Conservation (phyloP, 2,113 vertebrate genomes). For the Rafetus swinhoei region DNA sequence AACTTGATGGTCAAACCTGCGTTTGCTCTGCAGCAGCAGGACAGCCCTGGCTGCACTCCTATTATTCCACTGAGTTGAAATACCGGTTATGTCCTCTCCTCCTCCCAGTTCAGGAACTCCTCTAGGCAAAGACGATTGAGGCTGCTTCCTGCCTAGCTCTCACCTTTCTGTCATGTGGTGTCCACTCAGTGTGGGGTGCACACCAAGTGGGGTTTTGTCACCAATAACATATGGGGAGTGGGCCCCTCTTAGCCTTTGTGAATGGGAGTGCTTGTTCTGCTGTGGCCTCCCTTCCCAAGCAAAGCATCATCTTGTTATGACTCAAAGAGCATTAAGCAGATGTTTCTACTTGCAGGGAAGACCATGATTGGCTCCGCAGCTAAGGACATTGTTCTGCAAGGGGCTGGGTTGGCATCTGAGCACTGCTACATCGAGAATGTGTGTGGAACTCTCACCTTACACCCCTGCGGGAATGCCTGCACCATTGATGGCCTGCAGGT, state of each 20-base stretch:
- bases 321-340: accelerated
- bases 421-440: slow-evolving; percentile 95
- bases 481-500: slow-evolving; percentile 84
- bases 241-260: not conserved
- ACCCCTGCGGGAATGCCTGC: slow-evolving; percentile 92
- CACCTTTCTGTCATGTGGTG: not conserved
- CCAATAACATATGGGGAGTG: not conserved
- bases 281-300: not conserved
- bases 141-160: not conserved
- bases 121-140: not conserved
- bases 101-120: not conserved
- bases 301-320: not conserved
- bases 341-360: slow-evolving; percentile 78
- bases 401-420: slow-evolving; percentile 82
- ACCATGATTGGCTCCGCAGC: slow-evolving; percentile 87
- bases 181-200: not conserved
- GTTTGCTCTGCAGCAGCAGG: not conserved
- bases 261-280: not conserved
- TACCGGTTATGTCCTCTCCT: not conserved
- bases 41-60: not conserved
- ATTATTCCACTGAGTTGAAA: not conserved
- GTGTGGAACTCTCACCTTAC: slow-evolving; percentile 85
- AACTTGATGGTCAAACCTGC: not conserved
- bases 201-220: not conserved
- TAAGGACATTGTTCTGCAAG: slow-evolving; percentile 90